Evolutionary conservation across 2,113 vertebrate genomes (phyloP).

Genomic region (Antechinus flavipes): DNA sequence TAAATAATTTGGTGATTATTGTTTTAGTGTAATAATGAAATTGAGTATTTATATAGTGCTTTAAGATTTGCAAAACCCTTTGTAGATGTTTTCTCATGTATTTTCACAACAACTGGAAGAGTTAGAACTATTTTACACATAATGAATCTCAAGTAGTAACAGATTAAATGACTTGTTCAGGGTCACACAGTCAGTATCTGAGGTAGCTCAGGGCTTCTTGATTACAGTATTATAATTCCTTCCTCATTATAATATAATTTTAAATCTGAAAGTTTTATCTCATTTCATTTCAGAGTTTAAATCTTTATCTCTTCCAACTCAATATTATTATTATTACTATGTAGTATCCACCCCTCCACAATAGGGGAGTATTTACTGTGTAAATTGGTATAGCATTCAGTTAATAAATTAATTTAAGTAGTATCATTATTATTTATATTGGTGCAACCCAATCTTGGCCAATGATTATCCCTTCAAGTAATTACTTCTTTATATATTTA

Average conservation of each 20-base stretch:
- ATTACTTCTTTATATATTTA: background rate
- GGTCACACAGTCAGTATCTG: background rate
- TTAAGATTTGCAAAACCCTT: background rate
- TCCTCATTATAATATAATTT: background rate
- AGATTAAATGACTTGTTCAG: background rate
- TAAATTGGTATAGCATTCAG: background rate
- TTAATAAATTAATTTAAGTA: background rate
- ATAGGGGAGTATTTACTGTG: too few species aligned
- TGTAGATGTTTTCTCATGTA: background rate
- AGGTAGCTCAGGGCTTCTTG: background rate
- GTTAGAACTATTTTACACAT: background rate
- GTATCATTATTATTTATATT: background rate
- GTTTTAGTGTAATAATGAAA: background rate
- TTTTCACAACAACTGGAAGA: background rate
- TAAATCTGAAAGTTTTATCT: background rate
- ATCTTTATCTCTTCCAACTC: background rate
- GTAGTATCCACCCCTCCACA: background rate
- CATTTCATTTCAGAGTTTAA: background rate
- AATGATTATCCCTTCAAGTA: background rate
- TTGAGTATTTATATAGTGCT: background rate
- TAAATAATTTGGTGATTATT: background rate
- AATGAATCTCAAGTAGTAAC: background rate
- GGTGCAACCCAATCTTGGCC: background rate
- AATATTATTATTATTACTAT: background rate
- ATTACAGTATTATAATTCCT: background rate